phyloP scores from a whole-genome alignment of 2,113 vertebrate genomes.

The Burhinus oedicnemus region DNA sequence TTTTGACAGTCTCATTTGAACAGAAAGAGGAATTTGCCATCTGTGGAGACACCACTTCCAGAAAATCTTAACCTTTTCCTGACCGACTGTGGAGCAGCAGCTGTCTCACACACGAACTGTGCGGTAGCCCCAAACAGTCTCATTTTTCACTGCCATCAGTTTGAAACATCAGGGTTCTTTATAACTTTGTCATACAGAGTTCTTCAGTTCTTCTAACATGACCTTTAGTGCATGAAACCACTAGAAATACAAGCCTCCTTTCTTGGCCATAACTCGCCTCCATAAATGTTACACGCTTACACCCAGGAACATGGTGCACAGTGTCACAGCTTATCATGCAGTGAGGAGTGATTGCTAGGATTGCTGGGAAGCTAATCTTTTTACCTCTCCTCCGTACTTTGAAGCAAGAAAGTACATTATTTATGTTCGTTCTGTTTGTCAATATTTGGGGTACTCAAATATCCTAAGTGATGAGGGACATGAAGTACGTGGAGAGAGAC shows the following conservation, averaged over 20 bases:
- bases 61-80: conserved; percentile 62
- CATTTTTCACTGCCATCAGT: background rate
- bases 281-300: background rate
- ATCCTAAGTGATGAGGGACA: background rate
- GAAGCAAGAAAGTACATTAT: background rate
- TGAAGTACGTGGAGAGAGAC: background rate
- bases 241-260: background rate
- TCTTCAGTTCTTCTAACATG: background rate
- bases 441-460: background rate
- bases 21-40: conserved; percentile 64
- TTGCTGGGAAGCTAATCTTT: background rate
- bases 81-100: background rate
- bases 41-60: conserved; percentile 44
- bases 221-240: background rate
- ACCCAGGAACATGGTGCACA: background rate
- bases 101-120: background rate
- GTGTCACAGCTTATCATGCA: background rate
- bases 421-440: background rate
- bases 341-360: background rate
- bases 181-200: background rate
- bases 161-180: background rate
- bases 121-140: background rate
- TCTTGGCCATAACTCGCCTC: background rate
- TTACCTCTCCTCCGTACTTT: background rate
- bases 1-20: conserved; percentile 54